phyloP scores from a whole-genome alignment of 1,140 invertebrate species.

The Megalopta genalis region DNA sequence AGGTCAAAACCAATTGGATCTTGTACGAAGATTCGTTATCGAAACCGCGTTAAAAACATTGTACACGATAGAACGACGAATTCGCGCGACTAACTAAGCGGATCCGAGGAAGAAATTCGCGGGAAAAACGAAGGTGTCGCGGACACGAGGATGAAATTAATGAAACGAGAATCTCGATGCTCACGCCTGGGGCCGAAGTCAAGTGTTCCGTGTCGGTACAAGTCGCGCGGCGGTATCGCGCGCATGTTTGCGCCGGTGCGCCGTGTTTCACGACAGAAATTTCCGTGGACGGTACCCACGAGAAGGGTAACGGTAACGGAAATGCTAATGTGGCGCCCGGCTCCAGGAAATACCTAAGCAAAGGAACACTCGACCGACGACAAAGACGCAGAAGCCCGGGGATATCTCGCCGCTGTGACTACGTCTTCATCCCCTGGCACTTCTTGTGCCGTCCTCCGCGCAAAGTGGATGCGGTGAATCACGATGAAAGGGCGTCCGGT shows the following conservation, averaged over 20 bases:
- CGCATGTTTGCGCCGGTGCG: constrained; percentile 37
- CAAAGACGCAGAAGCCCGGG: constrained; percentile 58
- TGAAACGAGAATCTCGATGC: constrained; percentile 11
- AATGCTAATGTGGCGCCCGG: constrained; percentile 69
- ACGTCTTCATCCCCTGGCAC: constrained; percentile 43
- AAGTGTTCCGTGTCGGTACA: constrained; percentile 21
- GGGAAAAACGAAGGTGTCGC: not conserved
- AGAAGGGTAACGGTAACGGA: constrained; percentile 69
- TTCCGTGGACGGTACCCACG: constrained; percentile 59
- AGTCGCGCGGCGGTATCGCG: constrained; percentile 25
- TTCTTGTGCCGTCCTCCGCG: constrained; percentile 25
- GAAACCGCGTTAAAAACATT: too few species aligned
- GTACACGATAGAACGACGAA: not conserved
- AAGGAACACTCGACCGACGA: constrained; percentile 43
- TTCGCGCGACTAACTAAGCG: not conserved
- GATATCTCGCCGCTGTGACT: constrained; percentile 64
- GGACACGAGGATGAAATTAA: not conserved
- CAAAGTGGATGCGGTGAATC: constrained; percentile 49
- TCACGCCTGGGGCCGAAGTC: constrained; percentile 22
- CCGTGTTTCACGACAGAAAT: constrained; percentile 51
- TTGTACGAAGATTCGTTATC: too few species aligned
- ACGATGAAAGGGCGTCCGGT: constrained; percentile 43
- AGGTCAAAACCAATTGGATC: too few species aligned
- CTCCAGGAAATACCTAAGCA: constrained; percentile 62
- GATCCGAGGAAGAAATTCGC: not conserved